These are phyloP conservation scores for Archaeoteleia sp. DNA, from an alignment of 2,888 invertebrate genomes.

Conservation along the genomic window DNA sequence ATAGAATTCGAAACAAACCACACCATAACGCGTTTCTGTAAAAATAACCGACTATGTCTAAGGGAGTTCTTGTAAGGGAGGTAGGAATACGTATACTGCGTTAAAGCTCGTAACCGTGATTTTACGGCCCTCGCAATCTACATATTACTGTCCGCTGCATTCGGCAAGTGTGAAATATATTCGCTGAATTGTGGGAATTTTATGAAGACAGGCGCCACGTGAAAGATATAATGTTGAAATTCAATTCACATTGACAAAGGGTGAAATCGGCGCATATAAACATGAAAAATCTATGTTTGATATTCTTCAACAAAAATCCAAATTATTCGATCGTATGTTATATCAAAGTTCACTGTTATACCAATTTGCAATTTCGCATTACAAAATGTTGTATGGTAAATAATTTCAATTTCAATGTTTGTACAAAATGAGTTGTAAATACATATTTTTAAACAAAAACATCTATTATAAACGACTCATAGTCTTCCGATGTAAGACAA, in stretches of 20 bases:
- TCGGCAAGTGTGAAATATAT: conserved; percentile 40
- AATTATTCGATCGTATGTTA: conserved; percentile 27
- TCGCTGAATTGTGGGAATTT: conserved; percentile 53
- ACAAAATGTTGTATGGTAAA: too few relatives aligned
- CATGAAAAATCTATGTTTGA: conserved; percentile 40
- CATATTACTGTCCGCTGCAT: conserved; percentile 48
- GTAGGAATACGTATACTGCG: conserved; percentile 26
- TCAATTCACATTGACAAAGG: conserved; percentile 33
- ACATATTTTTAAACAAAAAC: too few relatives aligned
- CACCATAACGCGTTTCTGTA: background rate
- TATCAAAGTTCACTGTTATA: too few relatives aligned
- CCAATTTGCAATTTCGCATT: too few relatives aligned
- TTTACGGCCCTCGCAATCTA: conserved; percentile 52
- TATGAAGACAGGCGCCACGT: conserved; percentile 44
- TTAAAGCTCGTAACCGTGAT: conserved; percentile 30
- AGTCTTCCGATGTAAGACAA: too few relatives aligned
- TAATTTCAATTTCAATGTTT: too few relatives aligned
- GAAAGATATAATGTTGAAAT: conserved; percentile 40
- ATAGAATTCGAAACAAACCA: conserved; percentile 2
- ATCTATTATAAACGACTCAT: too few relatives aligned
- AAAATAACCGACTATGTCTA: too few relatives aligned
- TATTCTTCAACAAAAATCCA: conserved; percentile 28
- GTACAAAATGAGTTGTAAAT: too few relatives aligned
- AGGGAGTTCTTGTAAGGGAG: conserved; percentile 10
- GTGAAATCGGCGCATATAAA: conserved; percentile 5